Conservation (phyloP, 2,113 vertebrate species). For the Labeo rohita region DNA sequence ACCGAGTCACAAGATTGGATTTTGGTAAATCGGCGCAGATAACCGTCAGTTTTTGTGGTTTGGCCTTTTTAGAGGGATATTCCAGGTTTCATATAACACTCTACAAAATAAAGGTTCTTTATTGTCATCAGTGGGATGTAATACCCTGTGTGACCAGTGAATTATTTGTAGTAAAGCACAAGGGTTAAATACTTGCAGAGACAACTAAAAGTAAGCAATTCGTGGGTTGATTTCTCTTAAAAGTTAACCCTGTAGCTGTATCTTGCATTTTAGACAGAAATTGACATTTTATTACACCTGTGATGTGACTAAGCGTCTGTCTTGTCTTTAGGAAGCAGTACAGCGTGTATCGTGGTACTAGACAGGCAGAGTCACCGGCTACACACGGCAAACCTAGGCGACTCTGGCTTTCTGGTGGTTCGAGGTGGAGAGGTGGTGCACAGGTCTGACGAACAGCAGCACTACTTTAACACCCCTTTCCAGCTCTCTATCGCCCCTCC, state of each 20-base stretch:
- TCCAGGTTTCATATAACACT: background rate
- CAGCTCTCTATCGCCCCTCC: constrained; percentile 96
- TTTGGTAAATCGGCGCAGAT: background rate
- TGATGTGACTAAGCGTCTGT: background rate
- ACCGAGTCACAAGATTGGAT: constrained; percentile 35
- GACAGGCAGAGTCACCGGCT: constrained; percentile 92
- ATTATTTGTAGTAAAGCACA: no score
- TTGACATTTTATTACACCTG: background rate
- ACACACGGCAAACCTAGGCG: constrained; percentile 94
- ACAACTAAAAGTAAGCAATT: no score
- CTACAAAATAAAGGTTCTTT: no score
- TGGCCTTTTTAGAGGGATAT: constrained; percentile 17
- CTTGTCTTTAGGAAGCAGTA: constrained; percentile 60
- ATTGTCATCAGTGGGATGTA: no score
- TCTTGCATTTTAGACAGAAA: no score
- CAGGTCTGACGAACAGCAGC: constrained; percentile 96
- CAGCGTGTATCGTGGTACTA: constrained; percentile 86
- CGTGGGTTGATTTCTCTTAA: no score
- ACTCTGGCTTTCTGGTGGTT: constrained; percentile 96
- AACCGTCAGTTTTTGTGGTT: background rate
- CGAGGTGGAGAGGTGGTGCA: constrained; percentile 95
- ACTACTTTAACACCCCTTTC: constrained; percentile 93
- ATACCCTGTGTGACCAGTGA: no score
- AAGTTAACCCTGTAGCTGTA: no score
- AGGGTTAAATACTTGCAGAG: no score